Conservation (phyloP, 64 coral and sea anemone genomes). For the Actinia equina region DNA sequence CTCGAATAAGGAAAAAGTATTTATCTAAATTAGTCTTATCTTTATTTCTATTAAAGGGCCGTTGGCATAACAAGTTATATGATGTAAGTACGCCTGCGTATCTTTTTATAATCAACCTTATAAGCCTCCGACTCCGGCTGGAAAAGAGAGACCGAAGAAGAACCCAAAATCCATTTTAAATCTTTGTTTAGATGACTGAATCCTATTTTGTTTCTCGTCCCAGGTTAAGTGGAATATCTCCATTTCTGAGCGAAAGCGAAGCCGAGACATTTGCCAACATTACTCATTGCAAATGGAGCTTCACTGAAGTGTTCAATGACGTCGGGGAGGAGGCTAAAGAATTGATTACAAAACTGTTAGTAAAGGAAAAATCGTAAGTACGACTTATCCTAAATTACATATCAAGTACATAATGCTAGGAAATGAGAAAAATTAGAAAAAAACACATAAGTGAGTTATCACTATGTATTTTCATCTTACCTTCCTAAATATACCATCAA, state of each 20-base stretch:
- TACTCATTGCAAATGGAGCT: constrained; percentile 70
- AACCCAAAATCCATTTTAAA: too few relatives aligned
- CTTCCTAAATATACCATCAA: too few relatives aligned
- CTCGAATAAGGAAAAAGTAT: too few relatives aligned
- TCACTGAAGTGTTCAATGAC: constrained; percentile 83
- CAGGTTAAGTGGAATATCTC: constrained; percentile 83
- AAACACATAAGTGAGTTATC: too few relatives aligned
- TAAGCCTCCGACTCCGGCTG: too few relatives aligned
- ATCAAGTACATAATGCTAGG: too few relatives aligned
- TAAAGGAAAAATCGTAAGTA: constrained; percentile 76
- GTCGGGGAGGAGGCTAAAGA: constrained; percentile 86
- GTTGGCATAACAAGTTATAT: constrained; percentile 43
- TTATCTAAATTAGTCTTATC: too few relatives aligned
- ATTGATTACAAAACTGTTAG: constrained; percentile 68
- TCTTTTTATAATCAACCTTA: too few relatives aligned
- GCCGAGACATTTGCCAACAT: constrained; percentile 76
- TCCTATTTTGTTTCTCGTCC: constrained; percentile 22
- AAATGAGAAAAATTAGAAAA: too few relatives aligned
- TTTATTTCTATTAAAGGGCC: constrained; percentile 50
- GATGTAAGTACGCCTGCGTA: too few relatives aligned
- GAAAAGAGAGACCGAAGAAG: too few relatives aligned
- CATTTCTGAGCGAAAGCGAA: constrained; percentile 64
- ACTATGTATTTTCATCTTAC: too few relatives aligned
- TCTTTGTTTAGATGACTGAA: not conserved
- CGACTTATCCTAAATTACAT: not conserved